Evolutionary conservation across 2,797 vertebrate species (phyloP).

Genomic region (Phoebastria nigripes): DNA sequence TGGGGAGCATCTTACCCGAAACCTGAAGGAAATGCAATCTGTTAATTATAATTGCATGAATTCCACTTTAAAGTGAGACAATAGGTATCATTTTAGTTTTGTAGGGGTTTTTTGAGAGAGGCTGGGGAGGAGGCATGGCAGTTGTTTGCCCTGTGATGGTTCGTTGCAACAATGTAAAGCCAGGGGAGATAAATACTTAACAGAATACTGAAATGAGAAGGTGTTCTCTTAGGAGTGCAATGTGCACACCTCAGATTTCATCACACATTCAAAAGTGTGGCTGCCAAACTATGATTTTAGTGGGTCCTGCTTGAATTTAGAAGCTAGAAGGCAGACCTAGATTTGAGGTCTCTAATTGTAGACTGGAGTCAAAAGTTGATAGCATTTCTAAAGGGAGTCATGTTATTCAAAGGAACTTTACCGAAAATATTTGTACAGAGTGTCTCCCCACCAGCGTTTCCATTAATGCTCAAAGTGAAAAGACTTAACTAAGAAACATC

Average conservation of each 20-base stretch:
- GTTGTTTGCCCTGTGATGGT: not conserved
- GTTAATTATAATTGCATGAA: not conserved
- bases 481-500: not conserved
- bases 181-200: not conserved
- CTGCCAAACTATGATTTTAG: not conserved
- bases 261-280: not conserved
- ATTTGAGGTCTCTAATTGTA: not conserved
- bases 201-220: not conserved
- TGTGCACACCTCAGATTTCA: rapidly evolving
- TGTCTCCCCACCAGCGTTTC: not conserved
- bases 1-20: not conserved
- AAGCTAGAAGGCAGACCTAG: not conserved
- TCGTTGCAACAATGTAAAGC: not conserved
- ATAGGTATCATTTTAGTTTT: not conserved
- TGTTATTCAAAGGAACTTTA: not conserved
- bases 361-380: not conserved
- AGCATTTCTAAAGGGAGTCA: not conserved
- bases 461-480: not conserved
- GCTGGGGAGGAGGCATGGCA: too few relatives aligned
- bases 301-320: not conserved
- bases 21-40: not conserved
- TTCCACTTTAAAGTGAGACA: not conserved
- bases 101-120: not conserved
- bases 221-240: not conserved
- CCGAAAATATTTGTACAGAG: not conserved